phyloP scores from a whole-genome alignment of 2,888 invertebrate species.

The Agrochola lychnidis region DNA sequence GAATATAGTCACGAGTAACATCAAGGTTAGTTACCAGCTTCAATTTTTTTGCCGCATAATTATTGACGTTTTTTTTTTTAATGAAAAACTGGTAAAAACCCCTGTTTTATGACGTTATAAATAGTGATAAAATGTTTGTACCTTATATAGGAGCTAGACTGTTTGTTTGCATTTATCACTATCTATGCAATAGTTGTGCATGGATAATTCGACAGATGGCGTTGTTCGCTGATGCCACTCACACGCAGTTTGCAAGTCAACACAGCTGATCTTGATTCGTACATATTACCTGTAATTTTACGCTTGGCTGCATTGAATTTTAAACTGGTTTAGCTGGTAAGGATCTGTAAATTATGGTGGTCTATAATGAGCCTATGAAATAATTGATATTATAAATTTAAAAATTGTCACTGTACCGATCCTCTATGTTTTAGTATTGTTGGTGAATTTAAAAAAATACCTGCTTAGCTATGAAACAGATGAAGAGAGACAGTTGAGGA shows the following conservation, averaged over 20 bases:
- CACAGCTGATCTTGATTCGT: neutral
- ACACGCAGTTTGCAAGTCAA: neutral
- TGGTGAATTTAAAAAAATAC: no score
- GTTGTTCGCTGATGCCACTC: neutral
- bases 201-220: conserved; percentile 24
- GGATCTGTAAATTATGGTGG: no score
- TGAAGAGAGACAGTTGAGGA: no score
- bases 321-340: no score
- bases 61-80: conserved; percentile 5
- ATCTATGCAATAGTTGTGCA: neutral
- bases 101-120: conserved; percentile 3
- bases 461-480: no score
- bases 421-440: no score
- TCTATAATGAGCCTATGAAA: no score
- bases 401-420: no score
- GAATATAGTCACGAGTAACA: neutral
- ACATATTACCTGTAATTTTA: conserved; percentile 14
- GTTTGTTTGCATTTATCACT: neutral
- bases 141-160: neutral
- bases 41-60: conserved; percentile 7
- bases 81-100: neutral
- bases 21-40: conserved; percentile 36
- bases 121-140: neutral
- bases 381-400: no score
- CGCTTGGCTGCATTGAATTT: conserved; percentile 14